phyloP scores from a whole-genome alignment of 2,113 vertebrate species.

The Oryzias javanicus region DNA sequence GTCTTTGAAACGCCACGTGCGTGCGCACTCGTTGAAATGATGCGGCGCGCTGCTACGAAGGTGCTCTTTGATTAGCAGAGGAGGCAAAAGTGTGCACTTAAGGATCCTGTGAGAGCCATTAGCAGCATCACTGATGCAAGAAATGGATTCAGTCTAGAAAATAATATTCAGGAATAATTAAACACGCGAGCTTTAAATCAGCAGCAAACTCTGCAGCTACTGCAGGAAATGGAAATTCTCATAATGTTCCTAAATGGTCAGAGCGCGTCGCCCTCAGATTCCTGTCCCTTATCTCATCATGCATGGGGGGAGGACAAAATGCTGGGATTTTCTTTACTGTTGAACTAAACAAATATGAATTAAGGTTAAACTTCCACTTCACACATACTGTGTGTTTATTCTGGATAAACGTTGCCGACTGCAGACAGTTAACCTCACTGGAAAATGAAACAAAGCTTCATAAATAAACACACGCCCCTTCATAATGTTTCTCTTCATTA shows the following conservation, averaged over 20 bases:
- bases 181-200: slow-evolving; percentile 75
- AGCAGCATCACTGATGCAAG: slow-evolving; percentile 78
- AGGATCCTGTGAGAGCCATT: slow-evolving; percentile 74
- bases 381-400: too few species aligned
- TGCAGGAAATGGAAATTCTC: slow-evolving; percentile 44
- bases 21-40: slow-evolving; percentile 20
- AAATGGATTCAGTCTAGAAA: slow-evolving; percentile 79
- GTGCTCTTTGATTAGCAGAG: slow-evolving; percentile 52
- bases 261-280: too few species aligned
- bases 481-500: too few species aligned
- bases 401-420: too few species aligned
- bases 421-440: too few species aligned
- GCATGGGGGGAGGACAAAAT: too few species aligned
- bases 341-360: too few species aligned
- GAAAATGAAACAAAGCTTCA: too few species aligned
- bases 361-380: too few species aligned
- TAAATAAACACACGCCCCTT: too few species aligned
- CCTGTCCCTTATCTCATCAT: too few species aligned
- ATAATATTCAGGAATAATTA: slow-evolving; percentile 81
- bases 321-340: too few species aligned
- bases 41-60: slow-evolving; percentile 42
- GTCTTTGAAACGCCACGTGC: slow-evolving; percentile 33
- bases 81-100: slow-evolving; percentile 53
- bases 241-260: slow-evolving; percentile 31
- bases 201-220: slow-evolving; percentile 50